Evolutionary conservation across 2,113 vertebrate species (phyloP).

Genomic region (Plecotus auritus): DNA sequence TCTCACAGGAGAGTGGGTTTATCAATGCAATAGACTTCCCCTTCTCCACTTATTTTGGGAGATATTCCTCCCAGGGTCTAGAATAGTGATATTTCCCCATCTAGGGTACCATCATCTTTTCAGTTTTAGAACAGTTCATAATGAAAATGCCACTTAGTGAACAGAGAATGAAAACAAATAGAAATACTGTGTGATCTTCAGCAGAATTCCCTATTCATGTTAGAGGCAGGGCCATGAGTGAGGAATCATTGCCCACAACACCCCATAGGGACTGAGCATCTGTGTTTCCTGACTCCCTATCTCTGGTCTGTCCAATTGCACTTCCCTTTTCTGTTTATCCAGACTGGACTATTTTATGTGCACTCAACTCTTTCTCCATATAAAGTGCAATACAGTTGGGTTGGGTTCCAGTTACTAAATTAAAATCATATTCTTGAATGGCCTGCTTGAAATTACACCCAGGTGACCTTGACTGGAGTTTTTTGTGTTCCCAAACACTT

Average conservation of each 20-base stretch:
- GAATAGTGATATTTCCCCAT: background rate
- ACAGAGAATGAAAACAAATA: background rate
- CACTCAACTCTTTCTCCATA: background rate
- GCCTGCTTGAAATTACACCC: slow-evolving; percentile 50
- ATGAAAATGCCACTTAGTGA: background rate
- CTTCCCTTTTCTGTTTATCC: background rate
- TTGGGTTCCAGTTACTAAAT: slow-evolving; percentile 39
- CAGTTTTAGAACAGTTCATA: background rate
- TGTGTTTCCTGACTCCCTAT: background rate
- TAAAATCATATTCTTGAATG: slow-evolving; percentile 50
- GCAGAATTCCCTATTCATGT: background rate
- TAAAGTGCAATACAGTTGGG: background rate
- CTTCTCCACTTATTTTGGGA: background rate
- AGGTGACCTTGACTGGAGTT: background rate
- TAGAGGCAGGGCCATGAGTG: too few species aligned
- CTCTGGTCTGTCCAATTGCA: background rate
- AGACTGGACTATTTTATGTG: background rate
- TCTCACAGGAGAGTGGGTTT: background rate
- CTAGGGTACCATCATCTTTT: background rate
- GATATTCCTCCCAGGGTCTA: background rate
- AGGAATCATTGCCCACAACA: background rate
- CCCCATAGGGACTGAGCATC: background rate
- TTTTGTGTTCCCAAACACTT: background rate
- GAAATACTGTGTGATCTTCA: background rate
- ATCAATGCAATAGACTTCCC: background rate